Conservation (phyloP, 2,888 invertebrate genomes). For the Agrotis clavis region DNA sequence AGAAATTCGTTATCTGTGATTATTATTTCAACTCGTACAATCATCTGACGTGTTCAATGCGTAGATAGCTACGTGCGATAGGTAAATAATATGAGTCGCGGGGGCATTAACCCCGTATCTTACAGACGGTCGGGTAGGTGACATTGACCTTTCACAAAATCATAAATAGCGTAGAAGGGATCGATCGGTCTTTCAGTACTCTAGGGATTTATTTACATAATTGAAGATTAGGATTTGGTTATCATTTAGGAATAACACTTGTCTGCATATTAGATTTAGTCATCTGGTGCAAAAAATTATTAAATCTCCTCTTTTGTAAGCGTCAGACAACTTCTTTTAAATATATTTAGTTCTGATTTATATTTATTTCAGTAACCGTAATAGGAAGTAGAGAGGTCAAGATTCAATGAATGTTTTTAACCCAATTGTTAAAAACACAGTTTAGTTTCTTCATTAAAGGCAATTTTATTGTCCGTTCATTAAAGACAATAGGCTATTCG, state of each 20-base stretch:
- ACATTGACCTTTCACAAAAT: slow-evolving; percentile 73
- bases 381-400: slow-evolving; percentile 6
- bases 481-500: slow-evolving; percentile 30
- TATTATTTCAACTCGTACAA: slow-evolving; percentile 40
- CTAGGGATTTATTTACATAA: slow-evolving; percentile 27
- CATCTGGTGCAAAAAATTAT: neutral
- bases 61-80: slow-evolving; percentile 51
- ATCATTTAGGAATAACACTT: neutral
- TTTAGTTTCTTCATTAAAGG: slow-evolving; percentile 18
- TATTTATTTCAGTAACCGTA: slow-evolving; percentile 10
- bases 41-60: slow-evolving; percentile 45
- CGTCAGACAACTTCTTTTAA: neutral
- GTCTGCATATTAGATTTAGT: slow-evolving; percentile 18
- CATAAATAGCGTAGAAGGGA: slow-evolving; percentile 59
- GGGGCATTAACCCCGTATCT: slow-evolving; percentile 70
- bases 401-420: slow-evolving; percentile 11
- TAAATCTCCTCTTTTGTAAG: neutral
- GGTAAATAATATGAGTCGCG: slow-evolving; percentile 61
- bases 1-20: slow-evolving; percentile 42
- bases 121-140: slow-evolving; percentile 70
- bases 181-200: slow-evolving; percentile 43
- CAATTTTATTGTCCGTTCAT: no score
- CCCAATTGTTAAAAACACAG: slow-evolving; percentile 7
- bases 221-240: slow-evolving; percentile 14
- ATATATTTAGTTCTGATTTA: neutral